phyloP scores from a whole-genome alignment of 2,113 vertebrate genomes.

The Odontesthes bonariensis region DNA sequence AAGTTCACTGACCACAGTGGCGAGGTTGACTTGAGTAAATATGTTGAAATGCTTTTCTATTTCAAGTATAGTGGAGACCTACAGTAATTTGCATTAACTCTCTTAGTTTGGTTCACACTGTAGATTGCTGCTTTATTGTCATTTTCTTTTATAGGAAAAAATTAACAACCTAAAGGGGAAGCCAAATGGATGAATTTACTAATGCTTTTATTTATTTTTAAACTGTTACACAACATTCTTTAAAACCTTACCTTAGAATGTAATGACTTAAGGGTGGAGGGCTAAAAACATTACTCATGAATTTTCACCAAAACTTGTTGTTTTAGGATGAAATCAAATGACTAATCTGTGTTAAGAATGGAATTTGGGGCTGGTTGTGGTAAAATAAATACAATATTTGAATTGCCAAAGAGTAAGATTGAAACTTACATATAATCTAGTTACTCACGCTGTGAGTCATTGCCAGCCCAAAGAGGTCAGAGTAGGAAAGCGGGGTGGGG shows the following conservation, averaged over 20 bases:
- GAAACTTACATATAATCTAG: not conserved
- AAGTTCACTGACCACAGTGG: slow-evolving; percentile 63
- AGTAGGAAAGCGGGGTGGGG: not conserved
- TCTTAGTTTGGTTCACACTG: not conserved
- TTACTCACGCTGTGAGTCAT: not conserved
- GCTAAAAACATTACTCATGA: too few species aligned
- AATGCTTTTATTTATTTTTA: too few species aligned
- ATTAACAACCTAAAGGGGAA: not conserved
- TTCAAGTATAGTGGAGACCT: slow-evolving; percentile 20
- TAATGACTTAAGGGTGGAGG: too few species aligned
- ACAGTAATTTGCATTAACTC: not conserved
- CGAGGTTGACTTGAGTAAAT: slow-evolving; percentile 52
- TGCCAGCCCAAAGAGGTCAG: not conserved
- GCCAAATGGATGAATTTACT: not conserved
- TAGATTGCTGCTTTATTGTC: not conserved
- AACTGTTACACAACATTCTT: too few species aligned
- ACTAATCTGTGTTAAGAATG: too few species aligned
- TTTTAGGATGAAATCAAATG: too few species aligned
- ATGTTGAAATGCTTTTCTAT: slow-evolving; percentile 47
- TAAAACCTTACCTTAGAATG: too few species aligned
- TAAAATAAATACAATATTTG: not conserved
- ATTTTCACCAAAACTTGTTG: too few species aligned
- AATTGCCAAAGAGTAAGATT: not conserved
- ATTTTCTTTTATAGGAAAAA: not conserved
- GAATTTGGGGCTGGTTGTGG: not conserved